Percentiles rank a stretch among this genome's conserved stretches.
Evolutionary conservation across 2,797 vertebrate species (phyloP).

Genomic region (Scyliorhinus canicula): DNA sequence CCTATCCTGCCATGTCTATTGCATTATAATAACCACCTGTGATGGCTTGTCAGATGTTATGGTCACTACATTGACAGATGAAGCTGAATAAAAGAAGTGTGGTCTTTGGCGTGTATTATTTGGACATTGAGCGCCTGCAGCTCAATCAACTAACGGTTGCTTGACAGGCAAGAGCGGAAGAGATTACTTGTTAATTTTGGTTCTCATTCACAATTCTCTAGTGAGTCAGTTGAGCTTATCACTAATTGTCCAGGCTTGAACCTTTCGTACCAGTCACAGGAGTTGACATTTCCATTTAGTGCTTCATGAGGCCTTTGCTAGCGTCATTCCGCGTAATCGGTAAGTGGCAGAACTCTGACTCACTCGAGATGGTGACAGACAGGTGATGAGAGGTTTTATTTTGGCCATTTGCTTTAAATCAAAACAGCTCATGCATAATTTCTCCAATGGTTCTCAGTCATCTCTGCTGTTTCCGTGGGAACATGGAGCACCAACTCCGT

Average conservation of each 20-base stretch:
- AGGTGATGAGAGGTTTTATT: background rate
- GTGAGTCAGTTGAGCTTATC: background rate
- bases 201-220: background rate
- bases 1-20: background rate
- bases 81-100: background rate
- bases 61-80: background rate
- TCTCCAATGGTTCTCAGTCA: background rate
- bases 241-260: background rate
- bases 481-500: conserved; percentile 6
- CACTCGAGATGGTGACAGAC: background rate
- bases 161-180: background rate
- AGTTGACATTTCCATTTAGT: conserved; percentile 26
- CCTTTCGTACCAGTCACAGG: background rate
- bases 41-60: background rate
- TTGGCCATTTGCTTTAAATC: background rate
- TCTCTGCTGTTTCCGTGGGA: conserved; percentile 32
- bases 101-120: background rate
- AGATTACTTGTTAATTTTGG: background rate
- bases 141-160: background rate
- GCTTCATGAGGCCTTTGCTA: background rate
- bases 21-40: background rate
- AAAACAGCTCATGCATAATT: background rate
- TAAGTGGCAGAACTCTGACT: conserved; percentile 14
- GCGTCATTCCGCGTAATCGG: background rate
- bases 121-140: background rate